Base-by-base conservation (phyloP, 2,888 invertebrate species). In the Nowickia ferox region DNA sequence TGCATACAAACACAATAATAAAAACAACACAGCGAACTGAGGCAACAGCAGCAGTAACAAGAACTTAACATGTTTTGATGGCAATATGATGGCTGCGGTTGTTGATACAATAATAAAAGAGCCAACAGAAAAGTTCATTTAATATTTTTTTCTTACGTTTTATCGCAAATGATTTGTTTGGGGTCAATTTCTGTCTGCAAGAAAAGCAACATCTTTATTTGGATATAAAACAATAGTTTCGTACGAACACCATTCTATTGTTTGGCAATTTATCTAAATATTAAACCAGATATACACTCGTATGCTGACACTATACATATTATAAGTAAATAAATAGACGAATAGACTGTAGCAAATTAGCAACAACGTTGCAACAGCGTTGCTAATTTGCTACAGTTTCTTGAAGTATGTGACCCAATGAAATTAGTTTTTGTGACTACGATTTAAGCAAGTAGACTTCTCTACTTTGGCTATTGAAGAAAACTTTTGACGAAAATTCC, bases 51-150 rank as follows among this genome's bases (percentile, higher is more conserved):
- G 51, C 74, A 77, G 19, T 17, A 77, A 83, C 40, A 77, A 48
- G 55, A 72, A 17, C 51, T 75, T 68, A 19, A 66, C 51, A 74
- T 44, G 61, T 81, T 81, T 81, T 81, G 77, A 83, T 77, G 66
- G 77, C 71, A 83, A 83, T 66, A 66, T 83, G 77, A 77, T 72
- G 83, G 77, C 83, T 83, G 83, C 59, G 83, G 72, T 83, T 82
- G 63, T 71, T 79, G 42, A 46, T 66, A 44, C 15, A 59, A 77
- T 53, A 72, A 72, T 53, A 72, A 59, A 38, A 66, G 53, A 68
- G 38, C 53, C 55, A 80, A 74, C 9, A 42, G 55, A 68, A 53
- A 81, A 69, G 53, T 53, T 53, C 40, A 63, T 75, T 69, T 30
- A 30, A 30, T 30, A n/a, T 30, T 30, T 30, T 51, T 42, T 42